Percentiles rank a stretch among this genome's conserved stretches.
Conservation (phyloP, 2,888 invertebrate genomes). For the Trachelus troglodyta region DNA sequence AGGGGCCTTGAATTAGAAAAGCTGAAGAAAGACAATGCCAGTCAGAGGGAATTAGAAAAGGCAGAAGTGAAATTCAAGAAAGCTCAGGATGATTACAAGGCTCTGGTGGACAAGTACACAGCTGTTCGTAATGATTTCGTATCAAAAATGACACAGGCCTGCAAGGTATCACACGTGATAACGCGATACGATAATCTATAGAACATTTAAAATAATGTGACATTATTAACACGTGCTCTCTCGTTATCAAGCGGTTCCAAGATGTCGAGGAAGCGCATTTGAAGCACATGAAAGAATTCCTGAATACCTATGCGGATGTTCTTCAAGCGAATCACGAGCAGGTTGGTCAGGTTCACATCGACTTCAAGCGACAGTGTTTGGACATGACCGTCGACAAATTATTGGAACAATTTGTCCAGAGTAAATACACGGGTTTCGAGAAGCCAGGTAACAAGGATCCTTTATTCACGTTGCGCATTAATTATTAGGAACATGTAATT, state of each 20-base stretch:
- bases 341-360: slow-evolving; percentile 91
- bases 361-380: slow-evolving; percentile 91
- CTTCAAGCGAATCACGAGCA: slow-evolving; percentile 90
- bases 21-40: slow-evolving; percentile 88
- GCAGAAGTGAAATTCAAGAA: slow-evolving; percentile 92
- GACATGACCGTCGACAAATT: slow-evolving; percentile 94
- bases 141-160: slow-evolving; percentile 92
- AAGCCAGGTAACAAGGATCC: slow-evolving; percentile 79
- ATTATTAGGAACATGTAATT: neutral
- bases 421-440: slow-evolving; percentile 93
- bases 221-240: neutral
- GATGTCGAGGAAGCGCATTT: slow-evolving; percentile 93
- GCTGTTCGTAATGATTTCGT: slow-evolving; percentile 93
- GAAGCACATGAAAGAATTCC: slow-evolving; percentile 94
- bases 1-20: slow-evolving; percentile 91
- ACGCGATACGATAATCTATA: neutral
- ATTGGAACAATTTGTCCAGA: slow-evolving; percentile 89
- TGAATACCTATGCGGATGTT: slow-evolving; percentile 87
- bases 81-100: slow-evolving; percentile 94
- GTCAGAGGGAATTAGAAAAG: slow-evolving; percentile 93
- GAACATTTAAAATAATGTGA: neutral
- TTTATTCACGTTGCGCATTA: neutral
- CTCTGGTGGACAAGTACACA: slow-evolving; percentile 92
- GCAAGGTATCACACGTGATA: slow-evolving; percentile 71
- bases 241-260: slow-evolving; percentile 80